Percentiles rank a stretch among this genome's conserved stretches.
phyloP scores from a whole-genome alignment of 2,113 vertebrate species.

The Callionymus lyra region DNA sequence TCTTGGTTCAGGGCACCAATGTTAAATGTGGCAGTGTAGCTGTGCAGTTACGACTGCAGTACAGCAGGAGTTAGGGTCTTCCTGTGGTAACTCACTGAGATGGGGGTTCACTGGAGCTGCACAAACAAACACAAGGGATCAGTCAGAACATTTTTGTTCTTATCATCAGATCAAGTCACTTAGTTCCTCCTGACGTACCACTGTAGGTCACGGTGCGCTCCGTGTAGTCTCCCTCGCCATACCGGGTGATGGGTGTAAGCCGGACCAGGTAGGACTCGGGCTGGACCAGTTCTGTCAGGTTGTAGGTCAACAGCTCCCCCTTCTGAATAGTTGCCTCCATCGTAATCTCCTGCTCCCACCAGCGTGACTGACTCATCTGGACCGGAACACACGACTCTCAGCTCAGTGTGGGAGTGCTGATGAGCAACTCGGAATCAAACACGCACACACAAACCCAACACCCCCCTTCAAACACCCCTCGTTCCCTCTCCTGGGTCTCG shows the following conservation, averaged over 20 bases:
- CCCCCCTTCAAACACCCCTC: not conserved
- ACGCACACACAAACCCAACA: not conserved
- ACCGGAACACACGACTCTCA: too few relatives aligned
- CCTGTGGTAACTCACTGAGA: conserved; percentile 61
- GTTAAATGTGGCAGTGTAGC: too few relatives aligned
- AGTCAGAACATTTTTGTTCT: too few relatives aligned
- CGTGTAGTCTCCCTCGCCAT: conserved; percentile 49
- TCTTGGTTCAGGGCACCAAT: too few relatives aligned
- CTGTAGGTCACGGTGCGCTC: conserved; percentile 53
- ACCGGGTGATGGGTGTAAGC: conserved; percentile 57
- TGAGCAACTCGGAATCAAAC: too few relatives aligned
- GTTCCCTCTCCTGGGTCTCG: too few relatives aligned
- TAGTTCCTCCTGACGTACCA: conserved; percentile 14
- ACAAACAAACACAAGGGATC: conserved; percentile 24
- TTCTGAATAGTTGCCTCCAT: conserved; percentile 44
- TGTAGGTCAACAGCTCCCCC: conserved; percentile 55
- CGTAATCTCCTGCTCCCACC: conserved; percentile 60
- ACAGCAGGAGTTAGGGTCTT: too few relatives aligned
- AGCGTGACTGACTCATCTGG: conserved; percentile 46
- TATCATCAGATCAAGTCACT: too few relatives aligned
- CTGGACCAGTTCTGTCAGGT: conserved; percentile 50
- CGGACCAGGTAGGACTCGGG: conserved; percentile 56
- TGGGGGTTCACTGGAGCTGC: conserved; percentile 71
- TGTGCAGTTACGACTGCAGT: too few relatives aligned
- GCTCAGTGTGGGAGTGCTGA: too few relatives aligned